These are phyloP conservation scores for Arrhopalites spinosus DNA, from an alignment of 2,888 invertebrate genomes.

Conservation along the genomic window DNA sequence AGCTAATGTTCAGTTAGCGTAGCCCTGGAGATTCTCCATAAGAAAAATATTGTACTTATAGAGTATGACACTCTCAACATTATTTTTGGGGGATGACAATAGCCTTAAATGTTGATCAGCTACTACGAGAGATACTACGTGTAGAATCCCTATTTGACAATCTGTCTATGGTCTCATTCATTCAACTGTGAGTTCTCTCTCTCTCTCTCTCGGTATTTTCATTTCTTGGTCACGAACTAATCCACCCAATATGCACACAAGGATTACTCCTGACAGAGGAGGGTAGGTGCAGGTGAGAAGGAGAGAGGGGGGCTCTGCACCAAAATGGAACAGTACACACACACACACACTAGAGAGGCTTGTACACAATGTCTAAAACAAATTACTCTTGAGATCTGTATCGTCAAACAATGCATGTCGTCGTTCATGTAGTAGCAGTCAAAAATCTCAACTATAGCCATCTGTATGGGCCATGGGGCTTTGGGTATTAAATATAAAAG, in stretches of 20 bases:
- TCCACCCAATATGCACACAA: conserved; percentile 16
- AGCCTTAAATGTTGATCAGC: neutral
- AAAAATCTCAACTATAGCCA: no score
- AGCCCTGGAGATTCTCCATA: neutral
- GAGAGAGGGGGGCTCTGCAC: neutral
- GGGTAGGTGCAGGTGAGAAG: neutral
- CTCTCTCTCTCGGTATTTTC: conserved; percentile 22
- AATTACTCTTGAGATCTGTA: neutral
- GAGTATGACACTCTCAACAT: neutral
- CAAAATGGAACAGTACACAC: no score
- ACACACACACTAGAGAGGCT: no score
- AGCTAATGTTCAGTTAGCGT: no score
- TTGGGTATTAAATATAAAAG: neutral
- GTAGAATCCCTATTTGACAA: neutral
- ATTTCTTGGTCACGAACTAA: conserved; percentile 29
- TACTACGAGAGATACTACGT: no score
- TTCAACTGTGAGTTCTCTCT: neutral
- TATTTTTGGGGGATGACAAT: neutral
- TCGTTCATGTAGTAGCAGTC: neutral
- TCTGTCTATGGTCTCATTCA: neutral
- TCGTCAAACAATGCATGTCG: neutral
- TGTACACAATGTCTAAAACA: no score
- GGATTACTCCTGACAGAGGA: neutral
- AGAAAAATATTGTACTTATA: neutral
- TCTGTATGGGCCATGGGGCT: no score